Conservation (phyloP, 2,888 invertebrate genomes). For the Andrena dorsata region DNA sequence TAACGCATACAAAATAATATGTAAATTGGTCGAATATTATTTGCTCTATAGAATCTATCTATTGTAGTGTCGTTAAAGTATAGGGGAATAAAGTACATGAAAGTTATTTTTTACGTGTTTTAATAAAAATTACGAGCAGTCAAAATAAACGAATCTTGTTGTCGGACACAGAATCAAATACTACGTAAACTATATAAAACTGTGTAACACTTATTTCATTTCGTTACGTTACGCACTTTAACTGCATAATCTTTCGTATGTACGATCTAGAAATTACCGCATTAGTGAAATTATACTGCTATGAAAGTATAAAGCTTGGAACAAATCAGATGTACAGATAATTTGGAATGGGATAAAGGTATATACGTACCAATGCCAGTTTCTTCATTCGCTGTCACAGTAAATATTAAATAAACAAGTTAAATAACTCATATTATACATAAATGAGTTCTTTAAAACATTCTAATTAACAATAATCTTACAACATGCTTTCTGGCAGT, state of each 20-base stretch:
- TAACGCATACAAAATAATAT: slow-evolving; percentile 43
- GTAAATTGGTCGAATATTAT: slow-evolving; percentile 38
- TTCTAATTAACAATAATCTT: slow-evolving; percentile 65
- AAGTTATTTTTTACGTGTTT: slow-evolving; percentile 32
- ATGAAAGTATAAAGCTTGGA: slow-evolving; percentile 47
- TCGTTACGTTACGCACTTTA: slow-evolving; percentile 39
- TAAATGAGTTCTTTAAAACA: slow-evolving; percentile 62
- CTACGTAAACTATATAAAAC: slow-evolving; percentile 51
- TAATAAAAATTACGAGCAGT: slow-evolving; percentile 35
- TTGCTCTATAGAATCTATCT: slow-evolving; percentile 31
- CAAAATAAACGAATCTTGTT: slow-evolving; percentile 25
- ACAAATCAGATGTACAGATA: slow-evolving; percentile 44
- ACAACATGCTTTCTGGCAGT: slow-evolving; percentile 78
- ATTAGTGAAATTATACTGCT: slow-evolving; percentile 45
- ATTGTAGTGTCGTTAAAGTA: slow-evolving; percentile 35
- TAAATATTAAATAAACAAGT: slow-evolving; percentile 58
- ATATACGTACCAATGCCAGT: slow-evolving; percentile 69
- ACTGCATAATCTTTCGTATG: slow-evolving; percentile 37
- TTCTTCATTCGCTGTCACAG: slow-evolving; percentile 40
- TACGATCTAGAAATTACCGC: slow-evolving; percentile 40
- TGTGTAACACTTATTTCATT: slow-evolving; percentile 37
- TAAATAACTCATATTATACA: slow-evolving; percentile 51
- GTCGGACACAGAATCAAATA: slow-evolving; percentile 32
- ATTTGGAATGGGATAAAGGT: slow-evolving; percentile 64
- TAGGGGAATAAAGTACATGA: slow-evolving; percentile 38